These are phyloP conservation scores for Carollia perspicillata DNA, from an alignment of 2,113 vertebrate genomes.

Conservation along the genomic window DNA sequence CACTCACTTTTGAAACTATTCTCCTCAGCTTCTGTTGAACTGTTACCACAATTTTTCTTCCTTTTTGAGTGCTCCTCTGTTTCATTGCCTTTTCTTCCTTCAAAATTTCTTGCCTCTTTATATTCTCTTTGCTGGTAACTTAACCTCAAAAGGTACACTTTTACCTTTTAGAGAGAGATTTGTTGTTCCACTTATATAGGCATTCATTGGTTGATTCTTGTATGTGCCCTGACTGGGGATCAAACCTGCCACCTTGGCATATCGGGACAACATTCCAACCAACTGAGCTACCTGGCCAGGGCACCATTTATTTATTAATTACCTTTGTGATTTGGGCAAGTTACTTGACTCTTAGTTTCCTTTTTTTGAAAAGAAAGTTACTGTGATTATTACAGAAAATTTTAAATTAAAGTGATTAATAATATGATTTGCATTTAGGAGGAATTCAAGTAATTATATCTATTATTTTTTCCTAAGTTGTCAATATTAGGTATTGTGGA, in stretches of 20 bases:
- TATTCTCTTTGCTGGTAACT: background rate
- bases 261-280: no score
- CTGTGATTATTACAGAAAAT: background rate
- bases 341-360: background rate
- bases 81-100: constrained; percentile 35
- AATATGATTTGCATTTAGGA: background rate
- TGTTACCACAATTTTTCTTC: background rate
- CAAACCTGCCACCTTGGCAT: no score
- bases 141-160: background rate
- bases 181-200: no score
- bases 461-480: constrained; percentile 9
- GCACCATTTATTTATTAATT: background rate
- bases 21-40: background rate
- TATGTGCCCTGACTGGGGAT: no score
- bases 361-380: constrained; percentile 1
- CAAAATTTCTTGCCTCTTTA: background rate
- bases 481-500: background rate
- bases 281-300: no score
- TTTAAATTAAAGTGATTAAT: background rate
- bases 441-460: background rate
- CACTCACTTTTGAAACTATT: background rate
- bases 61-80: background rate
- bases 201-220: no score
- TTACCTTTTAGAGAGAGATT: background rate
- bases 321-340: background rate